A percentile compares a stretch with the other conserved stretches of the same genome.
Conservation (phyloP, 2,797 vertebrate genomes). For the Chelidonichthys spinosus region DNA sequence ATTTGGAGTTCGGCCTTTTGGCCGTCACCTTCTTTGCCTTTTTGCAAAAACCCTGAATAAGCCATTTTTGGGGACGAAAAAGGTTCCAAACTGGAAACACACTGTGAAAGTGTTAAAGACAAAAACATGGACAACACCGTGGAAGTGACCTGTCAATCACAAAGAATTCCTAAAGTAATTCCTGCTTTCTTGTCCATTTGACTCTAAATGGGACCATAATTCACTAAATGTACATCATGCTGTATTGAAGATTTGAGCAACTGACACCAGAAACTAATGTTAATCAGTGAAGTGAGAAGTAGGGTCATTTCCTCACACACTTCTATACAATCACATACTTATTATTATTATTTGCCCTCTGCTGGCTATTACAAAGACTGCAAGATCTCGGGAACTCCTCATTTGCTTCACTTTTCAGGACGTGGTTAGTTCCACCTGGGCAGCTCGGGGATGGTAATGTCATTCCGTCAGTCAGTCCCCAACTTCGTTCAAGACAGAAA, state of each 20-base stretch:
- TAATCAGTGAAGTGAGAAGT: neutral
- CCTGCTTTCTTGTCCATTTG: neutral
- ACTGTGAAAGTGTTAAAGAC: neutral
- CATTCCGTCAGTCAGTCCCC: neutral
- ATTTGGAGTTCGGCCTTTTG: neutral
- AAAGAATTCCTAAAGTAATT: too few species aligned
- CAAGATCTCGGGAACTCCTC: too few species aligned
- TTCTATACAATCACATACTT: neutral
- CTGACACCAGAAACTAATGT: neutral
- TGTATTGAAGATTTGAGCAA: neutral
- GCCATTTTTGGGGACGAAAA: too few species aligned
- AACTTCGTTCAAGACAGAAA: neutral
- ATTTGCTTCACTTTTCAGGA: too few species aligned
- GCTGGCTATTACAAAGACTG: too few species aligned
- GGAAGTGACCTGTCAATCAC: too few species aligned
- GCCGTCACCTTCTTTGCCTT: neutral
- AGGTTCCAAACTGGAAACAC: too few species aligned
- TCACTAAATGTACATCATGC: neutral
- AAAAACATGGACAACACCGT: too few species aligned
- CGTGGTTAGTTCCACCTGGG: too few species aligned
- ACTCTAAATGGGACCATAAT: neutral
- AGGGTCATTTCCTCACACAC: neutral
- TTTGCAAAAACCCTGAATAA: neutral
- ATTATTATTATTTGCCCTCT: too few species aligned
- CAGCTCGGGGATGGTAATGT: neutral